Evolutionary conservation across 64 coral and sea anemone species (phyloP).

Genomic region (Cladopsammia gracilis): DNA sequence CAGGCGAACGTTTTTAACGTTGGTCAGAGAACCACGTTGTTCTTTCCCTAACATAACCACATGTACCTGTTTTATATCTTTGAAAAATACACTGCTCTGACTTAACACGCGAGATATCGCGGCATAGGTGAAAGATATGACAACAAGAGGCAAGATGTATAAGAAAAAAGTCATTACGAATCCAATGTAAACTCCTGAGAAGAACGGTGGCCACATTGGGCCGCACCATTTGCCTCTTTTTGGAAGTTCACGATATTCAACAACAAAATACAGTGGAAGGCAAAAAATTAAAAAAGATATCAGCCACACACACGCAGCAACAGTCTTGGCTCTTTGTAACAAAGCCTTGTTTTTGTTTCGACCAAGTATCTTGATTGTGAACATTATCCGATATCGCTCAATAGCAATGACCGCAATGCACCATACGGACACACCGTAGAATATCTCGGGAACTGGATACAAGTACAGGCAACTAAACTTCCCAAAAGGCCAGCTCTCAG

Average conservation of each 20-base stretch:
- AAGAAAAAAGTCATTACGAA: background rate
- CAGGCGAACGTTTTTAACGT: constrained; percentile 7
- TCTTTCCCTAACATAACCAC: background rate
- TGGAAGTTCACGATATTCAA: background rate
- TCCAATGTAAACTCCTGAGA: constrained; percentile 9
- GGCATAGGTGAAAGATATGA: constrained; percentile 59
- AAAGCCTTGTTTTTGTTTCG: background rate
- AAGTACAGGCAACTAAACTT: constrained; percentile 52
- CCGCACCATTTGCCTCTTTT: background rate
- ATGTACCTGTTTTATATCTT: background rate
- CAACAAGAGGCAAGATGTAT: constrained; percentile 34
- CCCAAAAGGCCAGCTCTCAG: constrained; percentile 46
- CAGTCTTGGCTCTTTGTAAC: background rate
- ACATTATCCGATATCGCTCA: constrained; percentile 43
- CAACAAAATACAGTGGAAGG: constrained; percentile 58
- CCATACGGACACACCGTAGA: constrained; percentile 55
- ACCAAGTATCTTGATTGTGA: background rate
- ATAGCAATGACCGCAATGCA: constrained; percentile 47
- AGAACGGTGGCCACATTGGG: background rate
- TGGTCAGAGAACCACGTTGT: constrained; percentile 26
- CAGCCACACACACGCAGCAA: constrained; percentile 45
- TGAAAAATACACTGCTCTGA: constrained; percentile 37
- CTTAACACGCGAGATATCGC: constrained; percentile 36
- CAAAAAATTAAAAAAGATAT: constrained; percentile 32
- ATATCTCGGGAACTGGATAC: constrained; percentile 39